Conservation (phyloP, 2,113 vertebrate genomes). For the Hassar affinis region DNA sequence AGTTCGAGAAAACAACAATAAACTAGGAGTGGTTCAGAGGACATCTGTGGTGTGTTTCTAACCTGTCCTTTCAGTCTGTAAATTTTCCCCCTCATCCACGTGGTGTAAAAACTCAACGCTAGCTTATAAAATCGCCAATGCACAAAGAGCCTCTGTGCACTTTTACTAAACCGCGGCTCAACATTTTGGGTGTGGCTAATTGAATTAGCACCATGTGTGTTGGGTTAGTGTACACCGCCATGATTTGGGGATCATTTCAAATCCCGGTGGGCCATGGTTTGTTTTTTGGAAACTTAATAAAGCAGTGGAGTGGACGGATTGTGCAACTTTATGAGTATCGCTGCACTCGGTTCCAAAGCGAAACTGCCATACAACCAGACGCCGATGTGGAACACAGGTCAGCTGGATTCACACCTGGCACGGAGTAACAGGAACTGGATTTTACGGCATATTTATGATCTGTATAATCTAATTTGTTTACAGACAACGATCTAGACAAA, state of each 20-base stretch:
- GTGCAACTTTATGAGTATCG: not conserved
- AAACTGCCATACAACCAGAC: not conserved
- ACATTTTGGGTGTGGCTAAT: not conserved
- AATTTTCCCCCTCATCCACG: not conserved
- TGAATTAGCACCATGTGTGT: constrained; percentile 25
- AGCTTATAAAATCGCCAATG: not conserved
- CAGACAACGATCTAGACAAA: not conserved
- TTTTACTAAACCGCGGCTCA: constrained; percentile 4
- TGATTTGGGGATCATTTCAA: constrained; percentile 1
- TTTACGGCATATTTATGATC: constrained; percentile 6
- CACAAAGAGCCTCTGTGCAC: not conserved
- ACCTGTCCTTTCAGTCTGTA: not conserved
- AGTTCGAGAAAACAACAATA: constrained; percentile 58
- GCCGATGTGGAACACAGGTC: not conserved
- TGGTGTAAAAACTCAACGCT: not conserved
- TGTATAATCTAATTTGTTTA: not conserved
- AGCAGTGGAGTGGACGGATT: not conserved
- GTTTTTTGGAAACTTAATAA: not conserved
- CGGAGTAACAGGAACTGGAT: not conserved
- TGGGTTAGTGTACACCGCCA: not conserved
- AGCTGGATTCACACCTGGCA: not conserved
- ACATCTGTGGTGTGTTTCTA: not conserved
- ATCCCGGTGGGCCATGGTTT: not conserved
- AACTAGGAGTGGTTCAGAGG: constrained; percentile 1
- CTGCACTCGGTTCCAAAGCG: not conserved